Base-by-base conservation (phyloP, 1,140 invertebrate genomes). In the Saccostrea echinata region DNA sequence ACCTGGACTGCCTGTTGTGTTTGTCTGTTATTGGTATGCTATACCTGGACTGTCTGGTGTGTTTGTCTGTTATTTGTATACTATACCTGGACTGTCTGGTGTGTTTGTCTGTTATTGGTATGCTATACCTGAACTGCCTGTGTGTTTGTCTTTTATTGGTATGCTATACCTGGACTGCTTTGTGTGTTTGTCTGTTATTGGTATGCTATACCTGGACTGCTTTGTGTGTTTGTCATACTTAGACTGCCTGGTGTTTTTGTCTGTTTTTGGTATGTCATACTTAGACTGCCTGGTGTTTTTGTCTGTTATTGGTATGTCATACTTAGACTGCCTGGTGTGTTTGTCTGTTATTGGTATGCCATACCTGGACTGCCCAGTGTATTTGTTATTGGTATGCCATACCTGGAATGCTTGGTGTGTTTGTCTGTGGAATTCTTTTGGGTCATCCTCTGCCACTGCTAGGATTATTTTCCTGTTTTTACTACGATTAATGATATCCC, bases 401-500 rank as follows among this genome's bases (percentile, higher is more conserved):
- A 93, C 93, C 90, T 90, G 90, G 53, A 93, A 86, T 57, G 92
- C 88, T 27, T 94, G 90, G 24, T 87, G 87, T 84, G 91, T 92
- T 84, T 93, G 92, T 53, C 89, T 80, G 35, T 90, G 81, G 84
- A 94, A 93, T 57, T 90, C 90, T 43, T 93, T 92, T 4, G 92
- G 88, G 86, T 94, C 93, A 86, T 93, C 91, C 52, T 93, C 90
- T 30, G 86, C 93, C 13, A 92, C 91, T 21, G 88, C 91, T 27
- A 94, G 84, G 33, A 92, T 80, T 21, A 94, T 90, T 33, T 91
- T 90, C 8, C 93, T 86, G 21, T 91, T 84, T 30, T 84, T 61
- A 87, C 91, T 91, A 55, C 35, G 88, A 18, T 71, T 35, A 13
- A 88, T 84, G 27, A 94, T 91, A 0, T 90, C 88, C 8, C 88